Percentiles rank a stretch among this genome's conserved stretches.
phyloP scores from a whole-genome alignment of 2,113 vertebrate genomes.

The Engraulis encrasicolus region DNA sequence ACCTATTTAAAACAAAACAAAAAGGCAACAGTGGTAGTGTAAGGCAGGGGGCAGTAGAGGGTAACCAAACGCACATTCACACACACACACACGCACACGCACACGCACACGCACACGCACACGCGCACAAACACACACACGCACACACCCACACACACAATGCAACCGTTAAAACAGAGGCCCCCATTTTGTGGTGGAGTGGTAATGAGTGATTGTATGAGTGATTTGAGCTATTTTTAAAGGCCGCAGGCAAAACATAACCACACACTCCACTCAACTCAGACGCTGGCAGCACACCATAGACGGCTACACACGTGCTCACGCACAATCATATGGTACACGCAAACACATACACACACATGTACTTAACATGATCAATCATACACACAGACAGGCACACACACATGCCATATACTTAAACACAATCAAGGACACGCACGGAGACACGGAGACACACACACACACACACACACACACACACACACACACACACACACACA shows the following conservation, averaged over 20 bases:
- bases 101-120: background rate
- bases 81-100: background rate
- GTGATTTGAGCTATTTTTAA: conserved; percentile 9
- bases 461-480: too few relatives aligned
- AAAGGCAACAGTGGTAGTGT: background rate
- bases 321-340: too few relatives aligned
- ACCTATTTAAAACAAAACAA: too few relatives aligned
- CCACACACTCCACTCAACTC: background rate
- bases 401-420: background rate
- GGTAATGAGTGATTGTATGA: background rate
- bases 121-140: background rate
- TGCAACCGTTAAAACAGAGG: background rate
- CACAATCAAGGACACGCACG: background rate
- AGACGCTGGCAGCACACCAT: background rate
- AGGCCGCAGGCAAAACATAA: background rate
- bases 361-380: background rate
- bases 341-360: background rate
- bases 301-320: too few relatives aligned
- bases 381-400: background rate
- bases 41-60: conserved; percentile 6
- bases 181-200: background rate
- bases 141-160: background rate
- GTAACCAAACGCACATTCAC: background rate
- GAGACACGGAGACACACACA: too few relatives aligned
- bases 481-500: background rate